Evolutionary conservation across 2,113 vertebrate genomes (phyloP).

Genomic region (Zootoca vivipara): DNA sequence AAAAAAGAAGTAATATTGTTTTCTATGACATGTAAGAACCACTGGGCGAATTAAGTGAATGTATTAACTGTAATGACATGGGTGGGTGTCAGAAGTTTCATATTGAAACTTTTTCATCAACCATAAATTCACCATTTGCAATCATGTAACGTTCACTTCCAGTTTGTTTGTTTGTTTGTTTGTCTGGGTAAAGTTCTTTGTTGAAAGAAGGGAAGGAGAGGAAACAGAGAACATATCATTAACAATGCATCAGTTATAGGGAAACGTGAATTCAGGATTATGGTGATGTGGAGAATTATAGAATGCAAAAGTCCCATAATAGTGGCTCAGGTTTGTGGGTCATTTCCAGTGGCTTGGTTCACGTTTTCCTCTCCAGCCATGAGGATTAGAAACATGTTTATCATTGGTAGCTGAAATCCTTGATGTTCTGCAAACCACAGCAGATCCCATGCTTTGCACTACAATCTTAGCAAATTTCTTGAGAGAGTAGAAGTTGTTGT

Average conservation of each 20-base stretch:
- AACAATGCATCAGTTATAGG: too few species aligned
- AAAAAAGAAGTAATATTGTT: neutral
- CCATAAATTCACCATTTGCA: neutral
- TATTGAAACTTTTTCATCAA: neutral
- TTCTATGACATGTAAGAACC: neutral
- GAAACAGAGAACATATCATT: neutral
- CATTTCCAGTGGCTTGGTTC: too few species aligned
- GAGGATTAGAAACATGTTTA: neutral
- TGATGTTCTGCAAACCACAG: neutral
- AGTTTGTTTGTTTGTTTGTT: neutral
- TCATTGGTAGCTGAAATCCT: neutral
- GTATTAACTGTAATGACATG: neutral
- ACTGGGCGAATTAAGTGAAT: neutral
- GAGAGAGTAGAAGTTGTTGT: neutral
- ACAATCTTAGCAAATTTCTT: neutral
- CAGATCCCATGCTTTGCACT: neutral
- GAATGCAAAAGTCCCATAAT: neutral
- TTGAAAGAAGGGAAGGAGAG: neutral
- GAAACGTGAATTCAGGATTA: neutral
- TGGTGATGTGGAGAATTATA: too few species aligned
- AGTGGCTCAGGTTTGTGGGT: neutral
- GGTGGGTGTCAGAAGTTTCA: neutral
- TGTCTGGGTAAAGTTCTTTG: neutral
- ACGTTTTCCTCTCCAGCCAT: too few species aligned
- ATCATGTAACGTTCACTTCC: too few species aligned